A percentile compares a stretch with the other conserved stretches of the same genome.
These are phyloP conservation scores for Brachionus plicatilis DNA, from an alignment of 1,140 invertebrate genomes.

Conservation along the genomic window DNA sequence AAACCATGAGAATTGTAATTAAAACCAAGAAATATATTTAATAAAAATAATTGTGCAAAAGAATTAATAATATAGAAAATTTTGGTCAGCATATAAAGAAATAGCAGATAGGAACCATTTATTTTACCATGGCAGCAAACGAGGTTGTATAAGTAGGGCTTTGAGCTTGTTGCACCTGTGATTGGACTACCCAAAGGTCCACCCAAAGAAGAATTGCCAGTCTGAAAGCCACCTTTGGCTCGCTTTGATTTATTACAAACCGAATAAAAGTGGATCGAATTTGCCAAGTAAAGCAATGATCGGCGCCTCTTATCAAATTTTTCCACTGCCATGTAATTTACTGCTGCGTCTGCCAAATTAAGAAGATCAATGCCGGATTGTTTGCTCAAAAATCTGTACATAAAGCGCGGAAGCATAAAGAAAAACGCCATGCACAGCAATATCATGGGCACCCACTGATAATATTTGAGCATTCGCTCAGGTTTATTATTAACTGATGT, in stretches of 20 bases:
- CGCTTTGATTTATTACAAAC: conserved; percentile 12
- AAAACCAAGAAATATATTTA: conserved; percentile 57
- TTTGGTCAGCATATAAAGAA: conserved; percentile 58
- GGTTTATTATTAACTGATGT: conserved; percentile 32
- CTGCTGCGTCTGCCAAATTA: conserved; percentile 31
- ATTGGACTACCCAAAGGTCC: conserved; percentile 4
- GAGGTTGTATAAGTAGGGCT: conserved; percentile 19
- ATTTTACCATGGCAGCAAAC: conserved; percentile 49
- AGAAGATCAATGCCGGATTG: conserved; percentile 36
- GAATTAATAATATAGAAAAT: conserved; percentile 57
- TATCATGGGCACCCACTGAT: conserved; percentile 58
- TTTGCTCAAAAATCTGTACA: conserved; percentile 48
- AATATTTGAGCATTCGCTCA: conserved; percentile 48
- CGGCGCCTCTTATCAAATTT: conserved; percentile 32
- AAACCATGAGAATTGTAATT: conserved; percentile 46
- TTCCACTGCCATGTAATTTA: conserved; percentile 36
- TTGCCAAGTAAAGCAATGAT: conserved; percentile 16
- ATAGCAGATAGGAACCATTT: conserved; percentile 56
- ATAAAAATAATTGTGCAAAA: conserved; percentile 57
- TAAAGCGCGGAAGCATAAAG: conserved; percentile 53
- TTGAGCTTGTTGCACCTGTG: conserved; percentile 25
- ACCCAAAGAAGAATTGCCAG: neutral
- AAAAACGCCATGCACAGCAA: conserved; percentile 52
- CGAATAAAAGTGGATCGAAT: conserved; percentile 38
- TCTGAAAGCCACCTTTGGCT: neutral